These are phyloP conservation scores for Galaxea fascicularis DNA, from an alignment of 92 coral and sea anemone species.

Conservation along the genomic window DNA sequence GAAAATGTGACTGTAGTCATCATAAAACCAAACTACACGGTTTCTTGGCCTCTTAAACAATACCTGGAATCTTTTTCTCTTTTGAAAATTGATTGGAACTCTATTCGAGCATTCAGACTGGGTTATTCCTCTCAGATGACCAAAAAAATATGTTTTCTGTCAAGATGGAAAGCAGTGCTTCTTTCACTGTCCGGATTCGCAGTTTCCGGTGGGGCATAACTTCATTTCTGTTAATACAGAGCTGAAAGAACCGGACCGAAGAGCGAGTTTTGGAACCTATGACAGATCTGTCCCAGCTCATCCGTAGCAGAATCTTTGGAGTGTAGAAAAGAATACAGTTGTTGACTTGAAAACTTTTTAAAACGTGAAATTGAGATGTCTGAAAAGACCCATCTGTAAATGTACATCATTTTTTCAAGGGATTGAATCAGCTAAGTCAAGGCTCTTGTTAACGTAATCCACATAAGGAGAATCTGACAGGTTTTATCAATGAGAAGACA, in stretches of 20 bases:
- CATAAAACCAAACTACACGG: neutral
- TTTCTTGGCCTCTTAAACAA: neutral
- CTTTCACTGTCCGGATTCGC: neutral
- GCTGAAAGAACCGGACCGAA: neutral
- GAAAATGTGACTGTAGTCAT: neutral
- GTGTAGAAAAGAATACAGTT: neutral
- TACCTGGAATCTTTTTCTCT: neutral
- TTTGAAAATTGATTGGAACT: neutral
- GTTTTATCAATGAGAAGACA: neutral
- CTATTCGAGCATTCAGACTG: neutral
- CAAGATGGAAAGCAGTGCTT: neutral
- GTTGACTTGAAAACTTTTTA: neutral
- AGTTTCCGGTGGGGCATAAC: slow-evolving; percentile 2
- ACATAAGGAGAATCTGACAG: neutral
- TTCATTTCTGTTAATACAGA: neutral
- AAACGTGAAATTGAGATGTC: neutral
- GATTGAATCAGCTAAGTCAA: neutral
- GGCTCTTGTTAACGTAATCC: neutral
- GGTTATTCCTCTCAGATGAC: neutral
- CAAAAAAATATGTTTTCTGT: neutral
- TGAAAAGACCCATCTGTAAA: neutral
- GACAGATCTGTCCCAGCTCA: neutral
- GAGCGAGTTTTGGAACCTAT: neutral
- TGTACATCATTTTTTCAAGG: neutral
- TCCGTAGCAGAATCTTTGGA: neutral